Base-by-base conservation (phyloP, 2,113 vertebrate genomes). In the Callaeas wilsoni region DNA sequence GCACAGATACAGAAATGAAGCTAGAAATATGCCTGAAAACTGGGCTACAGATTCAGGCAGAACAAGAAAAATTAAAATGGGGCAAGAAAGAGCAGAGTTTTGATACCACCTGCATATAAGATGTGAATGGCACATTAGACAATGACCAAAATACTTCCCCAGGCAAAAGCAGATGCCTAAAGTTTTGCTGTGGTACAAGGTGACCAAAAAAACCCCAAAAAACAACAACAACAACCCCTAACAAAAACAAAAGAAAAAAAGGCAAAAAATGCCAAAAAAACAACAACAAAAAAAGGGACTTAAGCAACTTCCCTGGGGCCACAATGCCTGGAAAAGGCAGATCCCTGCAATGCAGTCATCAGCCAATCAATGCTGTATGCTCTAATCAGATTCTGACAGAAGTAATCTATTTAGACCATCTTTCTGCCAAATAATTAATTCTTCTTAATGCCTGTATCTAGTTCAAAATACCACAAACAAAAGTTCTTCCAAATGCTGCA, bases 361-460 rank as follows among this genome's bases (percentile, higher is more conserved):
- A 74, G 60, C 29, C 89, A 92, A 88, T 85, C 87, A 81, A 90
- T 88, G 87, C 89, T 35, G 44, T 41, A 84, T n/a, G 8, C 55
- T 67, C 35, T 80, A 90, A 85, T 82, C 53, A 50, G 44, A 92
- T 84, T 89, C 68, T 63, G 68, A 95, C 67, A 80, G 42, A 90
- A 86, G 44, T 84, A 59, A 92, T 90, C 88, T 92, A 86, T 90
- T 85, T 76, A 90, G 83, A 88, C 26, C 39, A 81, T 60, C 69
- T 78, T 94, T 77, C 80, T 95, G 85, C 79, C 92, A 96, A 94
- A 89, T 74, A 88, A 93, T 96, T 96, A 90, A 93, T 88, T 77
- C 60, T 81, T 88, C 79, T 67, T 92, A 96, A 81, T 75, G 29
- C 12, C 57, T 68, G 7, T 49, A 92, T 70, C 83, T 75, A 81